phyloP scores from a whole-genome alignment of 2,113 vertebrate genomes.

The Eulacestoma nigropectus region DNA sequence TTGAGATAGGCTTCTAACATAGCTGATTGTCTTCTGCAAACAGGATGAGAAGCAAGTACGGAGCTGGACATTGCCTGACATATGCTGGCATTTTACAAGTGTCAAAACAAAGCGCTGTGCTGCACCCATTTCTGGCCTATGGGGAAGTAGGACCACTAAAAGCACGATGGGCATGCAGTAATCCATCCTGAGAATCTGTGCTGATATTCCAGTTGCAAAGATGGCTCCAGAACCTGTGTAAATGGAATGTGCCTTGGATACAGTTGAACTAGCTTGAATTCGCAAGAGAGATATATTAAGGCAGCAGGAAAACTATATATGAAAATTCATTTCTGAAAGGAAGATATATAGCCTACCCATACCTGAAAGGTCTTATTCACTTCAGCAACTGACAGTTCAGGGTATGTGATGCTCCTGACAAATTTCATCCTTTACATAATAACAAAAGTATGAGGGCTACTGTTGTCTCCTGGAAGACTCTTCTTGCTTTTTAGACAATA shows the following conservation, averaged over 20 bases:
- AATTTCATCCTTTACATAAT: neutral
- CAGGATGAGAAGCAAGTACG: neutral
- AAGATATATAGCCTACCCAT: neutral
- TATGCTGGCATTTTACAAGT: fast-evolving
- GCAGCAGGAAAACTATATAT: neutral
- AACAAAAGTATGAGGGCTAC: neutral
- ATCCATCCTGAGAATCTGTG: neutral
- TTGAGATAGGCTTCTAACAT: neutral
- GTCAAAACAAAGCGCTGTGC: neutral
- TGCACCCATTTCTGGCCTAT: neutral
- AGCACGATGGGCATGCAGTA: neutral
- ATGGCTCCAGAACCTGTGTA: neutral
- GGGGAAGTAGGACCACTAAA: neutral
- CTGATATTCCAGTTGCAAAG: neutral
- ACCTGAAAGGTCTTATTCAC: neutral
- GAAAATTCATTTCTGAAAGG: neutral
- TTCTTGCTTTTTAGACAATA: neutral
- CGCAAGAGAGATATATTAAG: neutral
- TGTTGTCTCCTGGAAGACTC: neutral
- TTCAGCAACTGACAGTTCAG: neutral
- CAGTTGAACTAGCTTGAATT: neutral
- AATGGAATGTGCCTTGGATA: neutral
- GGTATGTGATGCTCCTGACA: neutral
- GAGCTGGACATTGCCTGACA: neutral
- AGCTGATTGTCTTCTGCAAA: neutral